Evolutionary conservation across 2,113 vertebrate species (phyloP).

Genomic region (Sitta europaea): DNA sequence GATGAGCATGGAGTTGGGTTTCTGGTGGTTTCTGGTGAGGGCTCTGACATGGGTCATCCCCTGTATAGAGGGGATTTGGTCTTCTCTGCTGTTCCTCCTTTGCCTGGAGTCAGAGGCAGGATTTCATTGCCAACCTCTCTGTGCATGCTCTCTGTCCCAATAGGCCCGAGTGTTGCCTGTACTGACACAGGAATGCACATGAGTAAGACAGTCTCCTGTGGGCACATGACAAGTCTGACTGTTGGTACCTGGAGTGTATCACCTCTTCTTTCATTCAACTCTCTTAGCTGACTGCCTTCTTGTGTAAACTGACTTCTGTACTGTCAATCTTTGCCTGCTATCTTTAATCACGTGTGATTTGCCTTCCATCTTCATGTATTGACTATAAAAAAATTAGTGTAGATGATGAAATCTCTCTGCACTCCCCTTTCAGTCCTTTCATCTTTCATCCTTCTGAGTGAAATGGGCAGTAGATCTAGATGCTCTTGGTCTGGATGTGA

Average conservation of each 20-base stretch:
- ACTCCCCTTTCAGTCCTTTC: background rate
- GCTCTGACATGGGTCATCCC: background rate
- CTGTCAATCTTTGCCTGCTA: constrained; percentile 30
- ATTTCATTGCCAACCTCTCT: background rate
- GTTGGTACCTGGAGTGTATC: background rate
- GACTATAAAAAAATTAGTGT: background rate
- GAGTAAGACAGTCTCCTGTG: background rate
- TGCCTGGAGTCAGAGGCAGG: constrained; percentile 9
- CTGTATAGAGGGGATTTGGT: background rate
- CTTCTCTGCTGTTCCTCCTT: background rate
- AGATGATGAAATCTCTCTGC: background rate
- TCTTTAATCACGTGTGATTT: background rate
- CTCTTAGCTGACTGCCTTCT: constrained; percentile 1
- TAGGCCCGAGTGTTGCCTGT: background rate
- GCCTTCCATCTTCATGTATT: background rate
- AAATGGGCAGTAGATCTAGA: background rate
- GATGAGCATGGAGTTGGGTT: constrained; percentile 39
- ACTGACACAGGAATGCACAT: background rate
- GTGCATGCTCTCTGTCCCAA: background rate
- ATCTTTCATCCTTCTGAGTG: constrained; percentile 21
- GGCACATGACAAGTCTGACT: background rate
- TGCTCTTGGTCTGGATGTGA: constrained; percentile 5
- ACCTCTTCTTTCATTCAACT: background rate
- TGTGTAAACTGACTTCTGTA: constrained; percentile 24
- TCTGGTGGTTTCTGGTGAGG: background rate